Conservation (phyloP, 2,797 vertebrate species). For the Paramormyrops hopkinsi region DNA sequence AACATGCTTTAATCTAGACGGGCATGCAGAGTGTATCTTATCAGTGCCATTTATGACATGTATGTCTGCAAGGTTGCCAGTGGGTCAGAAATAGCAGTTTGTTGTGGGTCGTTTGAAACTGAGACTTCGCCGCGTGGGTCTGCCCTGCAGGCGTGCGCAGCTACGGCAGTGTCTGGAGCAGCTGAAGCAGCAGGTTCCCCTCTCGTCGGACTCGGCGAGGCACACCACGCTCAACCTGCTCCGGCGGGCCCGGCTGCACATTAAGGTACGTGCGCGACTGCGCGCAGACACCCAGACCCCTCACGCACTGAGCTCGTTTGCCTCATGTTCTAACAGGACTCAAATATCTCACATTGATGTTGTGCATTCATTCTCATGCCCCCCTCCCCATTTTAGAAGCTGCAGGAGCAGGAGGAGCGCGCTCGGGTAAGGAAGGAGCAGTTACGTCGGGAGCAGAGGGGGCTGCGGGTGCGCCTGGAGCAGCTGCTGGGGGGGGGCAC, state of each 20-base stretch:
- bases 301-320: not conserved
- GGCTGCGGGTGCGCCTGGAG: conserved; percentile 70
- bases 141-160: conserved; percentile 76
- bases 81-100: not conserved
- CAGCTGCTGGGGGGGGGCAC: conserved; percentile 61
- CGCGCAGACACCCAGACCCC: not conserved
- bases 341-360: not conserved
- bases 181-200: conserved; percentile 84
- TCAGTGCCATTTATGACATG: not conserved
- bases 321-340: not conserved
- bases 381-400: conserved; percentile 59
- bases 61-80: not conserved
- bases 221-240: conserved; percentile 86
- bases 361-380: not conserved
- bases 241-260: conserved; percentile 79
- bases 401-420: conserved; percentile 79
- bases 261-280: conserved; percentile 65
- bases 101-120: not conserved
- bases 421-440: conserved; percentile 71
- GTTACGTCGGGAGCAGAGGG: conserved; percentile 74
- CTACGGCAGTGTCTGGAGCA: conserved; percentile 80
- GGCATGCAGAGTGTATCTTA: not conserved
- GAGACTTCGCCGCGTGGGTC: not conserved
- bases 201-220: conserved; percentile 66
- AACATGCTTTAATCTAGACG: not conserved